These are phyloP conservation scores for Channallabes apus DNA, from an alignment of 2,797 vertebrate species.

Conservation along the genomic window DNA sequence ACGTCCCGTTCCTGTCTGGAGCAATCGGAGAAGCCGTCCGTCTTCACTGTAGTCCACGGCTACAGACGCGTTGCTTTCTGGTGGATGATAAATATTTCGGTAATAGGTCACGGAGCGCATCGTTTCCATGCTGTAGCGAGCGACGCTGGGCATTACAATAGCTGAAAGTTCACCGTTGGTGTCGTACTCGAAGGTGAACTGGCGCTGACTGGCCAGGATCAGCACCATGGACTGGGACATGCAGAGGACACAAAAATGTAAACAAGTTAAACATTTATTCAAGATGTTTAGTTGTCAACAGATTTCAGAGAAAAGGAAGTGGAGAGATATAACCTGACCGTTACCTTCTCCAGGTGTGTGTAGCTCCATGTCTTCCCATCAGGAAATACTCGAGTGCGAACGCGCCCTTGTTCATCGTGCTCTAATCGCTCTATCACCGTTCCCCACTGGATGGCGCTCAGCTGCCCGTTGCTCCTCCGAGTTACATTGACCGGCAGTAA, in stretches of 20 bases:
- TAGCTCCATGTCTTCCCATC: conserved; percentile 99
- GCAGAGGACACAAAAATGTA: not conserved
- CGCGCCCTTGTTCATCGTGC: conserved; percentile 90
- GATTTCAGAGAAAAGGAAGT: not conserved
- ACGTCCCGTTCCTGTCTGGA: conserved; percentile 92
- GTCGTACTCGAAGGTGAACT: conserved; percentile 98
- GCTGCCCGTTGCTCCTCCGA: conserved; percentile 89
- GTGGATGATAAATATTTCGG: conserved; percentile 95
- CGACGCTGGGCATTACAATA: conserved; percentile 97
- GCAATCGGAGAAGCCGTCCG: conserved; percentile 88
- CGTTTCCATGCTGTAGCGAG: conserved; percentile 97
- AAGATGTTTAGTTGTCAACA: not conserved
- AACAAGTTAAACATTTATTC: not conserved
- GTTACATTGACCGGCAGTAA: conserved; percentile 95
- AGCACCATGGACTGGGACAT: conserved; percentile 91
- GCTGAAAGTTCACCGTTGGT: conserved; percentile 90
- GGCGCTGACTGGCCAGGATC: conserved; percentile 95
- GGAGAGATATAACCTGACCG: not conserved
- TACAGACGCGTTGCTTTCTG: conserved; percentile 95
- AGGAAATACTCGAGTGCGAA: conserved; percentile 92
- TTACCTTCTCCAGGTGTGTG: conserved; percentile 95
- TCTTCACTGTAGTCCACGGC: conserved; percentile 97
- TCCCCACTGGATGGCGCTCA: conserved; percentile 92
- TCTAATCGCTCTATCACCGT: conserved; percentile 89
- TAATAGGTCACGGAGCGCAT: conserved; percentile 97